Evolutionary conservation across 2,888 invertebrate genomes (phyloP).

Genomic region (Protophormia terraenovae): DNA sequence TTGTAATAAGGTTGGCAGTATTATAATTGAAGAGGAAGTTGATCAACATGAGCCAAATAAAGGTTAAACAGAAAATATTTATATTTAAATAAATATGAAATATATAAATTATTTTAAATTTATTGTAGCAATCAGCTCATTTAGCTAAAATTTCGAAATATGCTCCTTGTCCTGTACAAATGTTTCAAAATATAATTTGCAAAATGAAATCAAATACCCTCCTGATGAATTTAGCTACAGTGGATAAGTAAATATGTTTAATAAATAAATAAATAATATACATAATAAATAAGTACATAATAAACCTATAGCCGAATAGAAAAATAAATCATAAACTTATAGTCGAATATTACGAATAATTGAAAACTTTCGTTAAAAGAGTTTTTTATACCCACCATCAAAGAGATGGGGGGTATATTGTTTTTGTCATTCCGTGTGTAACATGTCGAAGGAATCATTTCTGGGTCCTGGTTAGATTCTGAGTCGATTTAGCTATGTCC

Average conservation of each 20-base stretch:
- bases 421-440: no score
- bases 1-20: not conserved
- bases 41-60: conserved; percentile 32
- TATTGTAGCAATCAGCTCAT: conserved; percentile 61
- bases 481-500: no score
- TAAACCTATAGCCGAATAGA: no score
- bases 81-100: not conserved
- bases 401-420: no score
- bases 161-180: conserved; percentile 72
- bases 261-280: no score
- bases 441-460: no score
- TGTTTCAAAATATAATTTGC: conserved; percentile 73
- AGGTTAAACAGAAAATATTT: not conserved
- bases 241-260: conserved; percentile 73
- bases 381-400: no score
- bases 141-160: conserved; percentile 71
- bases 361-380: no score
- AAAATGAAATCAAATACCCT: conserved; percentile 43
- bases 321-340: no score
- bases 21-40: not conserved
- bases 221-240: conserved; percentile 77
- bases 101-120: not conserved
- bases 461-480: no score
- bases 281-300: no score
- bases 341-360: no score